Percentiles rank a stretch among this genome's conserved stretches.
These are phyloP conservation scores for Emydura subglobosa DNA, from an alignment of 2,113 vertebrate genomes.

Conservation along the genomic window DNA sequence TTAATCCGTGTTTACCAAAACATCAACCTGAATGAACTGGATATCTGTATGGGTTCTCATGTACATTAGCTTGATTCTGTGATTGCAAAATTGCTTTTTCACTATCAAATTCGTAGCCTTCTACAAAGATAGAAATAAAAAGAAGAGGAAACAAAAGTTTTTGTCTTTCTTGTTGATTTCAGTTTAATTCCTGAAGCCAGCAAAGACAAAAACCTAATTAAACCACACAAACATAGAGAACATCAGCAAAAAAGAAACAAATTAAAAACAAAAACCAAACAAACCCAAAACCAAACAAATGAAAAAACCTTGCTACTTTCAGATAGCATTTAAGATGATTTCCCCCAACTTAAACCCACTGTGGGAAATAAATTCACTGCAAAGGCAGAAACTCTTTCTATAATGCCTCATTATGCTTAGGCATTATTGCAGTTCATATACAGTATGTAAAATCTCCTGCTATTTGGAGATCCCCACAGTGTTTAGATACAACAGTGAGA, in stretches of 20 bases:
- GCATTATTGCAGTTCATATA: neutral
- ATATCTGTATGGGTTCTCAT: fast-evolving
- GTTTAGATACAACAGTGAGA: neutral
- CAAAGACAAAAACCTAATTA: constrained; percentile 44
- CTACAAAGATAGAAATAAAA: neutral
- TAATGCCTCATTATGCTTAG: constrained; percentile 22
- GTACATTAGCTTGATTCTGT: neutral
- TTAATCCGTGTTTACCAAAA: neutral
- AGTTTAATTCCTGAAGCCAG: constrained; percentile 9
- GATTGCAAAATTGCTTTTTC: neutral
- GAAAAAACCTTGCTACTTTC: constrained; percentile 18
- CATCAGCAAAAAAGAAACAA: too few species aligned
- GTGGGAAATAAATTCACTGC: constrained; percentile 51
- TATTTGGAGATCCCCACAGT: neutral
- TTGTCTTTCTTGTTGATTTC: constrained; percentile 18
- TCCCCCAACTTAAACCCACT: constrained; percentile 26
- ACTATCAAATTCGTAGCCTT: neutral
- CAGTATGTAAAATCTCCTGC: fast-evolving
- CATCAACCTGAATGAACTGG: neutral
- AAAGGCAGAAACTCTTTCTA: constrained; percentile 35
- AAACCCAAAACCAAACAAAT: neutral
- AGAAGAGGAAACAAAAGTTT: constrained; percentile 32
- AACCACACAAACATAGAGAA: neutral
- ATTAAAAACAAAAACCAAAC: neutral
- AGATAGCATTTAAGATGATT: constrained; percentile 49